phyloP scores from a whole-genome alignment of 2,797 vertebrate species.

The Lycodopsis pacificus region DNA sequence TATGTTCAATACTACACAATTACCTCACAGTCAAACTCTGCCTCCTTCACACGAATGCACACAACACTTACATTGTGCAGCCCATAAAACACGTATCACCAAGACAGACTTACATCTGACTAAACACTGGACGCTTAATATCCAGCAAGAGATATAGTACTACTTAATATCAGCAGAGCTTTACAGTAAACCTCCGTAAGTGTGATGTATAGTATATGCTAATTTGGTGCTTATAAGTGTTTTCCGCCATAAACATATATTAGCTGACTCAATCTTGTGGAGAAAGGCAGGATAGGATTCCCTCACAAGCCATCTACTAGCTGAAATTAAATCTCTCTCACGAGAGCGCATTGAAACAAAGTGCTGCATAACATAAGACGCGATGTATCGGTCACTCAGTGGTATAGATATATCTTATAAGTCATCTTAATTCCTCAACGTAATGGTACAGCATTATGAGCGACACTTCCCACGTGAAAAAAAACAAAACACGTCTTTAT shows the following conservation, averaged over 20 bases:
- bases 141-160: background rate
- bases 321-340: constrained; percentile 58
- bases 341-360: constrained; percentile 36
- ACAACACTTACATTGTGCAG: constrained; percentile 2
- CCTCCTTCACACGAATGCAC: constrained; percentile 10
- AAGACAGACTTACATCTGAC: constrained; percentile 27
- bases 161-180: constrained; percentile 42
- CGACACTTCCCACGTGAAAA: background rate
- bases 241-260: constrained; percentile 61
- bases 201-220: constrained; percentile 37
- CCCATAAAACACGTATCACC: constrained; percentile 11
- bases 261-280: constrained; percentile 57
- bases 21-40: constrained; percentile 39
- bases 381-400: constrained; percentile 15
- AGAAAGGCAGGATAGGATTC: constrained; percentile 42
- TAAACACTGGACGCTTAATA: constrained; percentile 28
- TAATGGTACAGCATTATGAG: background rate
- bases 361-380: constrained; percentile 18
- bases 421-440: constrained; percentile 4
- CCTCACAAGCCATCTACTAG: constrained; percentile 29
- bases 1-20: constrained; percentile 42
- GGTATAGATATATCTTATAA: background rate
- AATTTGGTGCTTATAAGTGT: constrained; percentile 54
- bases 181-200: constrained; percentile 38
- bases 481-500: background rate